A percentile compares a stretch with the other conserved stretches of the same genome.
These are phyloP conservation scores for Ophiothrix spiculata DNA, from an alignment of 35 echinoderm and acorn worm species.

Conservation along the genomic window DNA sequence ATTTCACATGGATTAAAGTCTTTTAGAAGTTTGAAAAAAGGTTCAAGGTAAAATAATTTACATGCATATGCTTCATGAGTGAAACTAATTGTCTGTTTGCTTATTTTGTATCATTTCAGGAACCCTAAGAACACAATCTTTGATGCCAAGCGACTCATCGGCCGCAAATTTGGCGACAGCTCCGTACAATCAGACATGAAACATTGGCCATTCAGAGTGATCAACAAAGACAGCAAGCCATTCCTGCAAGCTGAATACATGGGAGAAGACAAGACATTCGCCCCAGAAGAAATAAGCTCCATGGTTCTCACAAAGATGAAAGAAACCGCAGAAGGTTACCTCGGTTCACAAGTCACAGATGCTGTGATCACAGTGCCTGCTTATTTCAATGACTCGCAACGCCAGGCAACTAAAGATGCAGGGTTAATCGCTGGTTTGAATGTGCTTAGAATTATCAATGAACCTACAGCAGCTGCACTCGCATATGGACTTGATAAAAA, in stretches of 20 bases:
- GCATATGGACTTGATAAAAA: constrained; percentile 81
- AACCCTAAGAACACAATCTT: constrained; percentile 86
- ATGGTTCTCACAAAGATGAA: constrained; percentile 85
- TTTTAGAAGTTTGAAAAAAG: neutral
- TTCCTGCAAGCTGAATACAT: constrained; percentile 67
- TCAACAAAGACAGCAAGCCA: constrained; percentile 61
- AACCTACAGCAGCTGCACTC: constrained; percentile 79
- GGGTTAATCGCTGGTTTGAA: constrained; percentile 75
- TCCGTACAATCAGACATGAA: constrained; percentile 87
- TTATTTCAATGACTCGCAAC: constrained; percentile 56
- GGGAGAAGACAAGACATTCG: constrained; percentile 71
- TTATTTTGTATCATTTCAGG: constrained; percentile 23
- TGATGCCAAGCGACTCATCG: constrained; percentile 85
- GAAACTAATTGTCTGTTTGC: neutral
- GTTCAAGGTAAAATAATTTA: neutral
- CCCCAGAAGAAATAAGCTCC: constrained; percentile 78
- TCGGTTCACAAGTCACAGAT: constrained; percentile 53
- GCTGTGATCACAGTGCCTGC: constrained; percentile 67
- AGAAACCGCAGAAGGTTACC: constrained; percentile 66
- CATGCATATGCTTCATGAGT: neutral
- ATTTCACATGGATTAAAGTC: neutral
- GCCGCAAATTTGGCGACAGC: constrained; percentile 45
- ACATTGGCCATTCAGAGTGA: constrained; percentile 71
- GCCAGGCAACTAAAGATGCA: constrained; percentile 75
- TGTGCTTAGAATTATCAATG: constrained; percentile 70